phyloP scores from a whole-genome alignment of 2,797 vertebrate species.

The Anabacerthia variegaticeps region DNA sequence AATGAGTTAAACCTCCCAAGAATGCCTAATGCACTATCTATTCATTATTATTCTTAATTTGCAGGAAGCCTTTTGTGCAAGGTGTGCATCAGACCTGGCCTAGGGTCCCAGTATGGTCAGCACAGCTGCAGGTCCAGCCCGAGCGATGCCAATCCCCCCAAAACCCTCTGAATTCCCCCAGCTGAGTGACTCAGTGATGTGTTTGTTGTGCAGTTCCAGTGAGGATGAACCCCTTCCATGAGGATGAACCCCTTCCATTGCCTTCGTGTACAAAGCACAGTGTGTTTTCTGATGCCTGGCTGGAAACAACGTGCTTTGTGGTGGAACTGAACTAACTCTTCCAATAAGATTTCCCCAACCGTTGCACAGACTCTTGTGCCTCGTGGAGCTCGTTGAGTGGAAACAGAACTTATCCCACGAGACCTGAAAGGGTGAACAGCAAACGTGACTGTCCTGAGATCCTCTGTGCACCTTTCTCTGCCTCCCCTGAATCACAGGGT shows the following conservation, averaged over 20 bases:
- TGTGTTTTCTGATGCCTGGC: background rate
- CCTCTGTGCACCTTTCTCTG: background rate
- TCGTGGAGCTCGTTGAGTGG: background rate
- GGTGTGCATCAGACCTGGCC: too few relatives aligned
- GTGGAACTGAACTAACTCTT: background rate
- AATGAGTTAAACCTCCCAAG: background rate
- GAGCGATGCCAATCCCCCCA: background rate
- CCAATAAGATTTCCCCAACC: background rate
- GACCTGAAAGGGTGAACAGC: background rate
- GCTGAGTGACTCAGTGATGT: fast-evolving
- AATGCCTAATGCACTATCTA: background rate
- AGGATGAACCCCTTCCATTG: background rate
- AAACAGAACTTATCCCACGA: background rate
- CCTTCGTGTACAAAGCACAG: background rate
- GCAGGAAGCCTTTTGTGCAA: background rate
- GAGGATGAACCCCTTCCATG: background rate
- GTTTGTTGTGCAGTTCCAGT: background rate
- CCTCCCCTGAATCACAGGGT: background rate
- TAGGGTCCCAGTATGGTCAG: background rate
- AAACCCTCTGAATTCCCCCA: background rate
- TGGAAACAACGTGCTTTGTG: background rate
- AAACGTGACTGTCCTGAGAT: background rate
- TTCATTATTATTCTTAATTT: background rate
- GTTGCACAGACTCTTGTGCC: background rate
- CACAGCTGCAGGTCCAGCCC: background rate